phyloP scores from a whole-genome alignment of 2,797 vertebrate genomes.

The Oophaga sylvatica region DNA sequence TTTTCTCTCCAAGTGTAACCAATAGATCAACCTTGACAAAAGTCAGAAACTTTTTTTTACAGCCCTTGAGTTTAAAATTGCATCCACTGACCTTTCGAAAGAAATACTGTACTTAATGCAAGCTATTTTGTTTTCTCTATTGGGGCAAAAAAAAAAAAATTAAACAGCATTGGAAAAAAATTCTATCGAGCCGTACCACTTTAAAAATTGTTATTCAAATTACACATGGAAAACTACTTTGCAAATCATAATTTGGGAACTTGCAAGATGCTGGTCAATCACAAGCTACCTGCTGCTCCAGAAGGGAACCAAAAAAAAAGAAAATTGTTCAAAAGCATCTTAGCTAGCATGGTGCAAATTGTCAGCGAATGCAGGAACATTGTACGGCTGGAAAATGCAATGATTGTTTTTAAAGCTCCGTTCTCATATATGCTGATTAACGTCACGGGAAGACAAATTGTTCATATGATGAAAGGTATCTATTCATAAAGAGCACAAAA shows the following conservation, averaged over 20 bases:
- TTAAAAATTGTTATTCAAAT: slow-evolving; percentile 63
- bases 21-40: neutral
- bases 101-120: slow-evolving; percentile 49
- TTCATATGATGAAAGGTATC: slow-evolving; percentile 63
- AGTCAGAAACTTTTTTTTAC: neutral
- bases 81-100: slow-evolving; percentile 12
- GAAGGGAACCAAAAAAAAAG: slow-evolving; percentile 61
- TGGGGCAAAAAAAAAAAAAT: slow-evolving; percentile 26
- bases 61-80: neutral
- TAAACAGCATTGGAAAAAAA: slow-evolving; percentile 49
- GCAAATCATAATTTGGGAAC: slow-evolving; percentile 63
- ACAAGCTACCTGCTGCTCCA: slow-evolving; percentile 61
- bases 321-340: slow-evolving; percentile 63
- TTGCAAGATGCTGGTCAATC: slow-evolving; percentile 63
- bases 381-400: slow-evolving; percentile 60
- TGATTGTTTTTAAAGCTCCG: slow-evolving; percentile 63
- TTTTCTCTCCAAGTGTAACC: neutral
- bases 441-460: slow-evolving; percentile 62
- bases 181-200: slow-evolving; percentile 46
- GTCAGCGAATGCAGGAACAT: slow-evolving; percentile 60
- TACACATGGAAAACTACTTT: slow-evolving; percentile 60
- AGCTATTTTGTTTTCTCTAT: slow-evolving; percentile 43
- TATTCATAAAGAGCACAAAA: slow-evolving; percentile 62
- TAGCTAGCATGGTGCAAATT: slow-evolving; percentile 63
- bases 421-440: slow-evolving; percentile 63